Conservation (phyloP, 2,888 invertebrate species). For the Lycaena phlaeas region DNA sequence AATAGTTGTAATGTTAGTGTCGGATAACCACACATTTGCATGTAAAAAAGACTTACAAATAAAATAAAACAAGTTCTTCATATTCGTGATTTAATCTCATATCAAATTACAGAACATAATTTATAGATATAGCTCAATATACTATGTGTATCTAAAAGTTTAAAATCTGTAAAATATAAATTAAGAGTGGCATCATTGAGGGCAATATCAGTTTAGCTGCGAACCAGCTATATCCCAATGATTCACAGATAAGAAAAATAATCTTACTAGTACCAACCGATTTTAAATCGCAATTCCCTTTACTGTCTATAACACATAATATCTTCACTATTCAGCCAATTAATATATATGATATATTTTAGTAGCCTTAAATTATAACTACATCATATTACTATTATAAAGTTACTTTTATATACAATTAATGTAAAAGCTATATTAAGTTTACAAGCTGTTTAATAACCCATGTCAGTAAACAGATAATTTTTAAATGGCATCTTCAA, state of each 20-base stretch:
- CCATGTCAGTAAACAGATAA: constrained; percentile 17
- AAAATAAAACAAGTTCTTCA: constrained; percentile 20
- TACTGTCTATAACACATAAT: constrained; percentile 32
- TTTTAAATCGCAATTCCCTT: constrained; percentile 47
- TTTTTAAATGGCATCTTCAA: background rate
- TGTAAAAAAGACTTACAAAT: no score
- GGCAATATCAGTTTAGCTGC: constrained; percentile 25
- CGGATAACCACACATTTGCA: no score
- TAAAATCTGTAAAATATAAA: constrained; percentile 58
- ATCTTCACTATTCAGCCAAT: constrained; percentile 34
- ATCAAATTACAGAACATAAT: constrained; percentile 69
- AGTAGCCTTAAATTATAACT: constrained; percentile 34
- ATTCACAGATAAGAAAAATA: constrained; percentile 33
- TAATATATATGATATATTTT: constrained; percentile 46
- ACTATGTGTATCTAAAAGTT: constrained; percentile 52
- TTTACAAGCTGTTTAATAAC: constrained; percentile 41
- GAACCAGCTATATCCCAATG: constrained; percentile 37
- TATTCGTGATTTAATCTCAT: constrained; percentile 61
- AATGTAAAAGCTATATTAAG: constrained; percentile 40
- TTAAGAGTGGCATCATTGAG: constrained; percentile 50
- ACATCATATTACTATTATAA: constrained; percentile 25
- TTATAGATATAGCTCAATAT: constrained; percentile 51
- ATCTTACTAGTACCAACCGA: constrained; percentile 40
- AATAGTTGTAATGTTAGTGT: no score
- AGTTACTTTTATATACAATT: constrained; percentile 44